Evolutionary conservation across 2,113 vertebrate species (phyloP).

Genomic region (Cnemophilus loriae): DNA sequence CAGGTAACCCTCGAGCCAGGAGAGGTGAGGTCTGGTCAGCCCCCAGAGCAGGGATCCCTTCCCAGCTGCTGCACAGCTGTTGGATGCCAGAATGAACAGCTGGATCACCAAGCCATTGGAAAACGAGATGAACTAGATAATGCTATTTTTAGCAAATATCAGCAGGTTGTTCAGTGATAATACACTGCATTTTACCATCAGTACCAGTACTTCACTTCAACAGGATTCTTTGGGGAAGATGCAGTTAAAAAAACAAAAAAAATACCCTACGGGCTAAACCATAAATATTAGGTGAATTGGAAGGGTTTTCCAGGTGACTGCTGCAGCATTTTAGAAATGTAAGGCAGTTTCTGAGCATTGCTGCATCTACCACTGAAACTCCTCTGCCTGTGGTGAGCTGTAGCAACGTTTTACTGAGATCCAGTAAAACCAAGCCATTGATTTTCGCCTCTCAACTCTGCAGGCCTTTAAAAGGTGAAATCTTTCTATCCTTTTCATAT

Average conservation of each 20-base stretch:
- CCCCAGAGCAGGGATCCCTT: background rate
- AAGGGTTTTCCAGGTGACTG: background rate
- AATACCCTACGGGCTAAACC: background rate
- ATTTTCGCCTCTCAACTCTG: background rate
- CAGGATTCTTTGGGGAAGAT: background rate
- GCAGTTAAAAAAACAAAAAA: background rate
- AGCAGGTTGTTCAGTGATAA: background rate
- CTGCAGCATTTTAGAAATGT: background rate
- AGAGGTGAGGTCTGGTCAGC: background rate
- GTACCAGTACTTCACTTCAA: background rate
- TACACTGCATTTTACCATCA: background rate
- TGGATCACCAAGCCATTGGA: background rate
- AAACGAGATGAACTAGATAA: background rate
- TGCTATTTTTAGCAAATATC: background rate
- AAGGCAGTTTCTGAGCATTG: background rate
- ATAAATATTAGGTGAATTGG: background rate
- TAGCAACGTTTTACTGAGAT: background rate
- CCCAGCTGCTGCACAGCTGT: background rate
- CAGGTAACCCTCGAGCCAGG: background rate
- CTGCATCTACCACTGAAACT: background rate
- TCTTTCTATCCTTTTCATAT: background rate
- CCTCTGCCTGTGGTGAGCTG: background rate
- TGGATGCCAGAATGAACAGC: background rate
- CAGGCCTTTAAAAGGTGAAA: background rate
- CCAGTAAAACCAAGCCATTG: background rate